A percentile compares a stretch with the other conserved stretches of the same genome.
Evolutionary conservation across 2,113 vertebrate species (phyloP).

Genomic region (Helogale parvula): DNA sequence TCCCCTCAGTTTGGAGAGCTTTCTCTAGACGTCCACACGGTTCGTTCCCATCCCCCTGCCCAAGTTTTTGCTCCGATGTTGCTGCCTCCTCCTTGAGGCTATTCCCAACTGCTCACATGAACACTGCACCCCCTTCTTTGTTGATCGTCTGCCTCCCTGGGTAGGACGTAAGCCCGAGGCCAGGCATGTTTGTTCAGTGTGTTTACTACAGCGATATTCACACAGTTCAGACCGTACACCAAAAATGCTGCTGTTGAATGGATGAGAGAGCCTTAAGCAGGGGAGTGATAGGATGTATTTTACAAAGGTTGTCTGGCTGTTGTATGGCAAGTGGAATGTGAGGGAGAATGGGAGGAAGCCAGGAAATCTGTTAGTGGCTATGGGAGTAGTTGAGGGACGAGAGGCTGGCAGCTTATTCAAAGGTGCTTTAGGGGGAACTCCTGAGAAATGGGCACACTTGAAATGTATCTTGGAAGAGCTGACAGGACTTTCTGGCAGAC

Average conservation of each 20-base stretch:
- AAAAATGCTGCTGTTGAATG: not conserved
- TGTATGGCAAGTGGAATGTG: no score
- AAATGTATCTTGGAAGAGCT: not conserved
- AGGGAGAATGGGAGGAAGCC: not conserved
- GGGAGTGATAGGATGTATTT: not conserved
- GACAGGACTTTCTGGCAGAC: not conserved
- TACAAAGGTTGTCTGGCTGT: not conserved
- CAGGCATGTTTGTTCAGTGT: not conserved
- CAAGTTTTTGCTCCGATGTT: not conserved
- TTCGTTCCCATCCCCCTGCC: not conserved
- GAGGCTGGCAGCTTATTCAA: not conserved
- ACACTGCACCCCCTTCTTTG: not conserved
- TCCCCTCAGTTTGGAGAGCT: not conserved
- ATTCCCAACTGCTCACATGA: not conserved
- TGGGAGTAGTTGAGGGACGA: not conserved
- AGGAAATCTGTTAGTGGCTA: not conserved
- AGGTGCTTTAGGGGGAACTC: not conserved
- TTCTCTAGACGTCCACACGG: fast-evolving
- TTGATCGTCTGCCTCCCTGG: not conserved
- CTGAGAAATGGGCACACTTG: not conserved
- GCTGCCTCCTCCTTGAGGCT: not conserved
- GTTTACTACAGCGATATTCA: not conserved
- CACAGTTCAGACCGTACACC: not conserved
- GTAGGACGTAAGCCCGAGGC: not conserved
- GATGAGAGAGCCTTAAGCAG: not conserved